A percentile compares a stretch with the other conserved stretches of the same genome.
These are phyloP conservation scores for Heterodera carotae DNA, from an alignment of 1,140 invertebrate species.

Conservation along the genomic window DNA sequence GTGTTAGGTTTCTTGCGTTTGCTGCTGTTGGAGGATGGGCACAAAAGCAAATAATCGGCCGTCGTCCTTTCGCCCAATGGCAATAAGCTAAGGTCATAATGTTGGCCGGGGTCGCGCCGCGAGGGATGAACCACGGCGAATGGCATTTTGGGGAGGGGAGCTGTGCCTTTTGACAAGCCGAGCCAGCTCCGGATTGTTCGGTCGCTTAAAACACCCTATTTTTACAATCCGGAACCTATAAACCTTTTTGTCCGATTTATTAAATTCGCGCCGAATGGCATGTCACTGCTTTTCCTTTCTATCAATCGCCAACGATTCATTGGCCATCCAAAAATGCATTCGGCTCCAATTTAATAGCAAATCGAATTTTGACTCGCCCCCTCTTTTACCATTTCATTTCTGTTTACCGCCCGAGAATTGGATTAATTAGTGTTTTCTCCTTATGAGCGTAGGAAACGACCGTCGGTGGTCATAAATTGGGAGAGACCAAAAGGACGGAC, in stretches of 20 bases:
- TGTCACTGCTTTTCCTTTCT: too few relatives aligned
- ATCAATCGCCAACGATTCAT: not conserved
- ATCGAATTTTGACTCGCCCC: not conserved
- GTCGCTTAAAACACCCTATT: too few relatives aligned
- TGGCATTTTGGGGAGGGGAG: not conserved
- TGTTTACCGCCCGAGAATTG: not conserved
- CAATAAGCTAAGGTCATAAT: not conserved
- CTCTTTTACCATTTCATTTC: slow-evolving; percentile 1
- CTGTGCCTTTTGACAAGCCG: not conserved
- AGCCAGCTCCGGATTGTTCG: too few relatives aligned
- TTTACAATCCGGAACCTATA: too few relatives aligned
- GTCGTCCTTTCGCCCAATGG: not conserved
- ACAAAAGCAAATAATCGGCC: slow-evolving; percentile 2
- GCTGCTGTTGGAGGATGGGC: not conserved
- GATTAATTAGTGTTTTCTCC: not conserved
- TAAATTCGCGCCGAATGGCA: too few relatives aligned
- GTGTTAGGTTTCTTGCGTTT: not conserved
- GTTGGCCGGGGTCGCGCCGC: not conserved
- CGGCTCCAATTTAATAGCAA: not conserved
- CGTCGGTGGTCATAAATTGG: not conserved
- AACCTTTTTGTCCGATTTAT: too few relatives aligned
- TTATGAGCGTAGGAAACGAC: not conserved
- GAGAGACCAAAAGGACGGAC: too few relatives aligned
- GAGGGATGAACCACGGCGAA: not conserved
- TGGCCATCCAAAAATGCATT: not conserved